Percentiles rank a stretch among this genome's conserved stretches.
phyloP scores from a whole-genome alignment of 2,888 invertebrate species.

The Volucella inflata region DNA sequence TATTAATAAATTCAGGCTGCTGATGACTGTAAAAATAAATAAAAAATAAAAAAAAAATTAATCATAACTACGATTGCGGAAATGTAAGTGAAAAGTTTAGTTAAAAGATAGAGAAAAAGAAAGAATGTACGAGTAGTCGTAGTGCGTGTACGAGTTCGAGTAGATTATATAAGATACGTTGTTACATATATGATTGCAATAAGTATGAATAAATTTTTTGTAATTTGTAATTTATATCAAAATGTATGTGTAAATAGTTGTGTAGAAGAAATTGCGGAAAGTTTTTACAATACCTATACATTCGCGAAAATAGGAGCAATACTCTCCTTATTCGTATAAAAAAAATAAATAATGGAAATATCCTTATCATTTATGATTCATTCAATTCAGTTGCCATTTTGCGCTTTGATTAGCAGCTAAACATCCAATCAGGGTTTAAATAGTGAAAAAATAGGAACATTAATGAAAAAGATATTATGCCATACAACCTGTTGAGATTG shows the following conservation, averaged over 20 bases:
- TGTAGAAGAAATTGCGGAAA: conserved; percentile 34
- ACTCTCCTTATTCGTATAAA: conserved; percentile 26
- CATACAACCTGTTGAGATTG: conserved; percentile 60
- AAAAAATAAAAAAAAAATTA: conserved; percentile 36
- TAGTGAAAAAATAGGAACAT: conserved; percentile 35
- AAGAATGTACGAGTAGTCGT: background rate
- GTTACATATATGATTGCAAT: conserved; percentile 65
- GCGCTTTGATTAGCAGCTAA: conserved; percentile 56
- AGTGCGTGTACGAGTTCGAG: no score
- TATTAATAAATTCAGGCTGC: conserved; percentile 58
- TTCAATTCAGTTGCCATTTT: conserved; percentile 74
- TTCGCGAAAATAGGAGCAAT: conserved; percentile 14
- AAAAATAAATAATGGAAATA: conserved; percentile 40
- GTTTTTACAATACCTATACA: conserved; percentile 23
- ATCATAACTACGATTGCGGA: conserved; percentile 1
- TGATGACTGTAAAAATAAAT: conserved; percentile 67
- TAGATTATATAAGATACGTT: conserved; percentile 33
- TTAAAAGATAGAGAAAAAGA: conserved; percentile 30
- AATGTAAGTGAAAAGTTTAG: conserved; percentile 23
- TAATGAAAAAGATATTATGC: conserved; percentile 43
- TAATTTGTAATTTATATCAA: conserved; percentile 61
- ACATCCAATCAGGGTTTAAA: conserved; percentile 45
- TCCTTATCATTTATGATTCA: conserved; percentile 66
- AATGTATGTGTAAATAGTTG: conserved; percentile 68
- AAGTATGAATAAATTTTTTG: conserved; percentile 62